A percentile compares a stretch with the other conserved stretches of the same genome.
phyloP scores from a whole-genome alignment of 2,113 vertebrate genomes.

The Equus przewalskii region DNA sequence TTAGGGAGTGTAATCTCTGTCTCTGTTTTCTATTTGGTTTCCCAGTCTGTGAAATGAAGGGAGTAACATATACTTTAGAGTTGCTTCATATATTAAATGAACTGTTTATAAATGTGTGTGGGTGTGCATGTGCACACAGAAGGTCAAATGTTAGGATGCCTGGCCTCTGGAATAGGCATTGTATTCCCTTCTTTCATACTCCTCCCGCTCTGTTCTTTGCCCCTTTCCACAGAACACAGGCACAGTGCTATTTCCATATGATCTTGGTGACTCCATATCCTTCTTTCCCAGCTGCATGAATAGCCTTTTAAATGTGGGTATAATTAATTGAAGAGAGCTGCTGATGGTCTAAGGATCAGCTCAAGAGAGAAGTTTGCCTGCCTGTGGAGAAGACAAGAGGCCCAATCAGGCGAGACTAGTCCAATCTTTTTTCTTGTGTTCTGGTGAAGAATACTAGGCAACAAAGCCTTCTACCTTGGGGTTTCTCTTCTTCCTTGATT shows the following conservation, averaged over 20 bases:
- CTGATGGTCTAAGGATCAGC: background rate
- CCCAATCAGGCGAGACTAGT: background rate
- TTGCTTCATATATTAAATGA: background rate
- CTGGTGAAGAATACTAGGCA: background rate
- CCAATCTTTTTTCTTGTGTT: background rate
- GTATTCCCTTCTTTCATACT: background rate
- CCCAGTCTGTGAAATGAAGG: background rate
- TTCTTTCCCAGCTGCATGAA: background rate
- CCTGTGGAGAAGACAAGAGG: background rate
- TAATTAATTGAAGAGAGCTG: background rate
- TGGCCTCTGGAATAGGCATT: background rate
- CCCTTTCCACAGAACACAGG: background rate
- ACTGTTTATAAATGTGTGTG: background rate
- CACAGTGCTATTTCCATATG: background rate
- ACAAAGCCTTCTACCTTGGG: background rate
- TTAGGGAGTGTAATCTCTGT: background rate
- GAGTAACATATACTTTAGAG: background rate
- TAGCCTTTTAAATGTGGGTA: background rate
- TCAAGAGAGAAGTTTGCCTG: background rate
- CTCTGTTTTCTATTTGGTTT: background rate
- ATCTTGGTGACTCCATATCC: background rate
- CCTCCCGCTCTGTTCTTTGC: background rate
- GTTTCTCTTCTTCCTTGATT: background rate
- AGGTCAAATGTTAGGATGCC: background rate
- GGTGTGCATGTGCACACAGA: background rate